Percentiles rank a stretch among this genome's conserved stretches.
These are phyloP conservation scores for Embiotoca jacksoni DNA, from an alignment of 2,113 vertebrate species.

Conservation along the genomic window DNA sequence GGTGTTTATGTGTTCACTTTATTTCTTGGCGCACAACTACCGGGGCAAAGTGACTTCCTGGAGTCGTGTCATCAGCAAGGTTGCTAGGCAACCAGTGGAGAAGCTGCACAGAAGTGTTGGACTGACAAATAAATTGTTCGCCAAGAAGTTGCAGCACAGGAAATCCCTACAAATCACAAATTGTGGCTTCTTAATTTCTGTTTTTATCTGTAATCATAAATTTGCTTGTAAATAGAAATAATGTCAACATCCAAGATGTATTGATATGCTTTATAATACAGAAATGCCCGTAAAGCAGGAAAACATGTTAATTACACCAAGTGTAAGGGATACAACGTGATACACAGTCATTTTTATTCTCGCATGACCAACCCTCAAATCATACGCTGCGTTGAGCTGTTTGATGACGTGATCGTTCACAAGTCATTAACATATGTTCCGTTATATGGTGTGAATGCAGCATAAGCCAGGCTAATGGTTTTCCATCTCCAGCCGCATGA, in stretches of 20 bases:
- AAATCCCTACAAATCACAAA: background rate
- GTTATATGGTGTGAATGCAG: slow-evolving; percentile 4
- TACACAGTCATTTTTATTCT: slow-evolving; percentile 2
- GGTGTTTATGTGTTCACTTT: background rate
- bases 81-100: background rate
- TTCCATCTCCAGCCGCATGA: slow-evolving; percentile 3
- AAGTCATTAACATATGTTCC: slow-evolving; percentile 25
- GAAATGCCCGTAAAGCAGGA: background rate
- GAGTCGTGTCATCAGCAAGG: background rate
- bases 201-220: too few relatives aligned
- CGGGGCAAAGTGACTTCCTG: background rate
- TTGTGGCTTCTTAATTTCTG: background rate
- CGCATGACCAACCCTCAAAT: slow-evolving; percentile 3
- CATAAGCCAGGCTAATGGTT: slow-evolving; percentile 16
- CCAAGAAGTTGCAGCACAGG: background rate
- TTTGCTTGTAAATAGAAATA: background rate
- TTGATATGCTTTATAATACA: background rate
- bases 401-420: slow-evolving; percentile 13
- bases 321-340: background rate
- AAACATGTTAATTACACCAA: background rate
- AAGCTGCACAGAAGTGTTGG: background rate
- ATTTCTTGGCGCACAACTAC: background rate
- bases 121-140: background rate
- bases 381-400: background rate
- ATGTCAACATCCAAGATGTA: background rate